phyloP scores from a whole-genome alignment of 1,140 invertebrate species.

The Euwallacea fornicatus region DNA sequence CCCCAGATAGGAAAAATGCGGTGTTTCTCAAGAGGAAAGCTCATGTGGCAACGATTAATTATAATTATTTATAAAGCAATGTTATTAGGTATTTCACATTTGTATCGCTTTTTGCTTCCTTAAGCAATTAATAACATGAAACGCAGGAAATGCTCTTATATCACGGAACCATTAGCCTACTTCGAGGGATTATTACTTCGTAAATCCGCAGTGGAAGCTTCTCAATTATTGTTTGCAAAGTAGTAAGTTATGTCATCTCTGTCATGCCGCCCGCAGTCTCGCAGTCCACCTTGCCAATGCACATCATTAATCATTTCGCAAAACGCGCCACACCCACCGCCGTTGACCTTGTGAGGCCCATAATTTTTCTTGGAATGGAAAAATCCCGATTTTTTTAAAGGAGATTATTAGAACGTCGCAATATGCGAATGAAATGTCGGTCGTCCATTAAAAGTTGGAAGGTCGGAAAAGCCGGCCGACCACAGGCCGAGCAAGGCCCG shows the following conservation, averaged over 20 bases:
- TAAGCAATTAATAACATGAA: not conserved
- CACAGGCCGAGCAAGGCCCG: not conserved
- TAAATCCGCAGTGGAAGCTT: no score
- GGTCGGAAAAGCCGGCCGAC: constrained; percentile 10
- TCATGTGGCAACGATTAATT: not conserved
- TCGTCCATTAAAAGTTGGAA: constrained; percentile 15
- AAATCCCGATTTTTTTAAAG: no score
- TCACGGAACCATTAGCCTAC: constrained; percentile 9
- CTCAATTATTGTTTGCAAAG: not conserved
- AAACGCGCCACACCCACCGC: constrained; percentile 9
- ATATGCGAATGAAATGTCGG: constrained; percentile 5
- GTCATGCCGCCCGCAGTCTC: not conserved
- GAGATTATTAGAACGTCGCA: not conserved
- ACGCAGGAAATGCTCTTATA: constrained; percentile 4
- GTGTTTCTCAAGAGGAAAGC: not conserved
- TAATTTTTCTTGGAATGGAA: not conserved
- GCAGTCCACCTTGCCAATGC: constrained; percentile 3
- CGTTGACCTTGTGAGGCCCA: not conserved
- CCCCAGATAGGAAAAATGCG: no score
- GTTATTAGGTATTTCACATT: not conserved
- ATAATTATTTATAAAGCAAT: no score
- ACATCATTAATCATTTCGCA: constrained; percentile 7
- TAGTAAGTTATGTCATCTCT: constrained; percentile 5
- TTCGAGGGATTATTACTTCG: not conserved
- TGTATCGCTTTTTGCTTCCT: constrained; percentile 4